Conservation (phyloP, 23 tunicate genomes). For the Ascidia mentula region DNA sequence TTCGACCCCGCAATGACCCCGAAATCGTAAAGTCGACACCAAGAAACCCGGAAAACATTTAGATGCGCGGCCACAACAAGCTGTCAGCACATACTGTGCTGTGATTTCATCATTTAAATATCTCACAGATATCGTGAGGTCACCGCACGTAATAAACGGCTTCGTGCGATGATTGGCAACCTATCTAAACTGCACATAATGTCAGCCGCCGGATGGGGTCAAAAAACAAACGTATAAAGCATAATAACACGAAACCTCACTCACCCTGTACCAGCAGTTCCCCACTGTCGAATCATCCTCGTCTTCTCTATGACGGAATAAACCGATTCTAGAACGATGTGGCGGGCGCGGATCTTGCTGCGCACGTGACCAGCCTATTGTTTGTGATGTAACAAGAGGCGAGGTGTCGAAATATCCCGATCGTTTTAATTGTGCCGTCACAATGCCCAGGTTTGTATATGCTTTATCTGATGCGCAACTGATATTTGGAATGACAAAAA, state of each 20-base stretch:
- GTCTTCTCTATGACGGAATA: background rate
- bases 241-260: background rate
- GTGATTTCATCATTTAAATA: no score
- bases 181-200: background rate
- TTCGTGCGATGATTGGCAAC: no score
- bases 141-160: no score
- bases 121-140: no score
- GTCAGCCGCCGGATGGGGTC: background rate
- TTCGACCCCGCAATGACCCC: background rate
- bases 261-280: background rate
- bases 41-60: background rate
- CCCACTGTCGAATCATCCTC: slow-evolving; percentile 1
- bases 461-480: no score
- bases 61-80: no score
- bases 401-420: background rate
- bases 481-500: no score
- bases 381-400: background rate
- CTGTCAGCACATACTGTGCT: no score
- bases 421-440: no score
- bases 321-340: background rate
- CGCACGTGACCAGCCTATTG: background rate
- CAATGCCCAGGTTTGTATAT: no score
- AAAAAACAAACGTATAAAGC: background rate
- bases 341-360: background rate
- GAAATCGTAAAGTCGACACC: background rate